These are phyloP conservation scores for Myotis pilosus DNA, from an alignment of 2,797 vertebrate genomes.

Conservation along the genomic window DNA sequence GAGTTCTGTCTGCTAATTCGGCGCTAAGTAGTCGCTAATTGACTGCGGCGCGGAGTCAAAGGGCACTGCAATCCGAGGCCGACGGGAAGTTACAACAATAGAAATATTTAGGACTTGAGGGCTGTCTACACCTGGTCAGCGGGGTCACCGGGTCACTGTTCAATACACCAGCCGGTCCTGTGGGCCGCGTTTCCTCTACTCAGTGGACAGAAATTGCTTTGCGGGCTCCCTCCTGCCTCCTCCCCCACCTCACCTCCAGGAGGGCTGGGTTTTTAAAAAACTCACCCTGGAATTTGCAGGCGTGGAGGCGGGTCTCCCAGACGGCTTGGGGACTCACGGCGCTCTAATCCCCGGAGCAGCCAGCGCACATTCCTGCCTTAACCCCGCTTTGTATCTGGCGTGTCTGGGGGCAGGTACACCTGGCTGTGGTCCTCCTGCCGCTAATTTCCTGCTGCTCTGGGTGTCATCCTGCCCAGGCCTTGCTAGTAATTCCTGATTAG, in stretches of 20 bases:
- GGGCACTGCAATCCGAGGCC: constrained; percentile 23
- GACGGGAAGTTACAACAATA: constrained; percentile 46
- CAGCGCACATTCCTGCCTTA: constrained; percentile 51
- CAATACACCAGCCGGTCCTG: neutral
- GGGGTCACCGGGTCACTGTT: constrained; percentile 65
- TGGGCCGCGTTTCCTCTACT: constrained; percentile 4
- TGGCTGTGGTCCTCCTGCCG: neutral
- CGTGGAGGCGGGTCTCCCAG: neutral
- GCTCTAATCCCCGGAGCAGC: constrained; percentile 53
- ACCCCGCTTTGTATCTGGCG: neutral
- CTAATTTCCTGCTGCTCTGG: neutral
- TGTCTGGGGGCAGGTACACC: neutral
- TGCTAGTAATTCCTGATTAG: neutral
- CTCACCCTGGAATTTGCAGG: constrained; percentile 13
- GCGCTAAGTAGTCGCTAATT: constrained; percentile 59
- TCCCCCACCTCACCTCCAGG: neutral
- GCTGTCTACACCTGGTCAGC: constrained; percentile 69
- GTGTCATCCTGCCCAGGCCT: neutral
- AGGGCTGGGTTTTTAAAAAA: neutral
- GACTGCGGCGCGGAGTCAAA: constrained; percentile 30
- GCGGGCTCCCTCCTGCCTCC: neutral
- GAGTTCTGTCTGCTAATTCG: neutral
- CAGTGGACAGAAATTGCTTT: constrained; percentile 21
- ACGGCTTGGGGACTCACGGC: neutral
- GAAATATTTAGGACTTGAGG: constrained; percentile 57